Evolutionary conservation across 2,888 invertebrate genomes (phyloP).

Genomic region (Melanotus villosus): DNA sequence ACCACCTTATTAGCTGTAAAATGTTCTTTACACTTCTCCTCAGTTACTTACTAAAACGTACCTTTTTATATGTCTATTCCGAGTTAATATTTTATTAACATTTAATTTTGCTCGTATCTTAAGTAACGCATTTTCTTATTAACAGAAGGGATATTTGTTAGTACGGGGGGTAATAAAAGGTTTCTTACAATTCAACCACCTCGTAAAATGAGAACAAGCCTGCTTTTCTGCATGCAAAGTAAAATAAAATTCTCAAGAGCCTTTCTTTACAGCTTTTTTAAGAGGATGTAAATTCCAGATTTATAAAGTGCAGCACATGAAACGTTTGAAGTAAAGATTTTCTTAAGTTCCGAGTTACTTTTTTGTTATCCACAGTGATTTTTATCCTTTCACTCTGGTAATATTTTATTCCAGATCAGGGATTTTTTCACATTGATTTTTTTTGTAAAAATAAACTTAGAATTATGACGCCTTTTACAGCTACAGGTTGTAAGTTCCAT

Average conservation of each 20-base stretch:
- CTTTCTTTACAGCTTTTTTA: slow-evolving; percentile 28
- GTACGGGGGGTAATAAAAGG: slow-evolving; percentile 6
- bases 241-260: slow-evolving; percentile 26
- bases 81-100: too few relatives aligned
- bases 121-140: too few relatives aligned
- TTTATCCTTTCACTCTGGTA: not conserved
- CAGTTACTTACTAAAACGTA: too few relatives aligned
- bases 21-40: too few relatives aligned
- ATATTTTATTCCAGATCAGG: too few relatives aligned
- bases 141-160: not conserved
- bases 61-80: too few relatives aligned
- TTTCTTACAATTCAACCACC: slow-evolving; percentile 26
- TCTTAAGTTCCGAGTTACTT: not conserved
- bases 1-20: too few relatives aligned
- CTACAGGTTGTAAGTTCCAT: too few relatives aligned
- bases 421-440: too few relatives aligned
- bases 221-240: slow-evolving; percentile 22
- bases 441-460: too few relatives aligned
- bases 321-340: not conserved
- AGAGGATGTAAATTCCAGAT: slow-evolving; percentile 15
- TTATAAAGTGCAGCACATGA: slow-evolving; percentile 18
- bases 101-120: too few relatives aligned
- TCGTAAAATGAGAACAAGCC: slow-evolving; percentile 26
- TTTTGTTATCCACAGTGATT: not conserved
- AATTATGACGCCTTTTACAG: too few relatives aligned